Percentiles rank a stretch among this genome's conserved stretches.
These are phyloP conservation scores for Octopus bimaculoides DNA, from an alignment of 1,140 invertebrate genomes.

Conservation along the genomic window DNA sequence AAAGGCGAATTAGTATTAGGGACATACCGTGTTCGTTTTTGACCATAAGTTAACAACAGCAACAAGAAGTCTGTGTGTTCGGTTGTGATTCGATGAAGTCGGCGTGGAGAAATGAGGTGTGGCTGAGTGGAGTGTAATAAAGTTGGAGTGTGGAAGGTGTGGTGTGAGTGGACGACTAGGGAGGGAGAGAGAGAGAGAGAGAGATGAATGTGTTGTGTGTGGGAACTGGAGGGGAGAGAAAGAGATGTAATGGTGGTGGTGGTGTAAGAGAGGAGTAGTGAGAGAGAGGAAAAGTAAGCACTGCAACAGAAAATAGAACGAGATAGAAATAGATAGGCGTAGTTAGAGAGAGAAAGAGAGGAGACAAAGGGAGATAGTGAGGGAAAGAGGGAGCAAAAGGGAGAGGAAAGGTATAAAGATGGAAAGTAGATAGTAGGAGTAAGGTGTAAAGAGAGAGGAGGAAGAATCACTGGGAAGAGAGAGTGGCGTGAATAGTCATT, in stretches of 20 bases:
- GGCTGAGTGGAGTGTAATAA: no score
- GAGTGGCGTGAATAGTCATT: background rate
- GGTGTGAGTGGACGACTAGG: background rate
- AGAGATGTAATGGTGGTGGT: background rate
- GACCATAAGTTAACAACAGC: background rate
- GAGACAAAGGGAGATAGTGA: background rate
- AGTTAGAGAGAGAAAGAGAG: background rate
- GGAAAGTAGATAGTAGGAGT: background rate
- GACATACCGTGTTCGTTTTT: conserved; percentile 6
- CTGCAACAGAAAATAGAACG: no score
- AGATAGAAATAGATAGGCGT: no score
- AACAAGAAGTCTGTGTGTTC: background rate
- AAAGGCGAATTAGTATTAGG: conserved; percentile 22
- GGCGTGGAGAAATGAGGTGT: no score
- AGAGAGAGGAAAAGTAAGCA: background rate
- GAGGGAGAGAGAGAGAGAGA: background rate
- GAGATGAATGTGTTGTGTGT: background rate
- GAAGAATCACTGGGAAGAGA: background rate
- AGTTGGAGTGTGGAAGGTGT: no score
- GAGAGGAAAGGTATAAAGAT: background rate
- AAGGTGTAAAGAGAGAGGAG: background rate
- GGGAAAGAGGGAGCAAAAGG: background rate
- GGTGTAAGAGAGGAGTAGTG: background rate
- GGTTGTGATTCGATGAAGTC: background rate
- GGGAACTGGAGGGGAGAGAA: background rate